Evolutionary conservation across 2,113 vertebrate species (phyloP).

Genomic region (Blennius ocellaris): DNA sequence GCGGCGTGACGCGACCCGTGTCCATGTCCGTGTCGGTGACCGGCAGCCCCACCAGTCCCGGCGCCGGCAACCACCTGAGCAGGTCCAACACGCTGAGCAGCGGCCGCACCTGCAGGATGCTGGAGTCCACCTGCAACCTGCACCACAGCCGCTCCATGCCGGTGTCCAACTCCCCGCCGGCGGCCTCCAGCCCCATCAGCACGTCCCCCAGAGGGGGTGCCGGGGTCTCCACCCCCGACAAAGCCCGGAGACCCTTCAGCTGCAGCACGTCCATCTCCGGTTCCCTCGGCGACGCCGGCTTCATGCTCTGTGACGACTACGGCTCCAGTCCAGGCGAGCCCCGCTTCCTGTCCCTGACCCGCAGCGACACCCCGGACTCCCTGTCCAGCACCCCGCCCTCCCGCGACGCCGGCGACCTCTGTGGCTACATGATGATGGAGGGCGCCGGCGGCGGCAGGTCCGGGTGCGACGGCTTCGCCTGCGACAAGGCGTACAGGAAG

Average conservation of each 20-base stretch:
- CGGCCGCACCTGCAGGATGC: constrained; percentile 76
- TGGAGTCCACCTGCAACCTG: constrained; percentile 79
- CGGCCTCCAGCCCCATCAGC: constrained; percentile 88
- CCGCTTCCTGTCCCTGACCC: constrained; percentile 83
- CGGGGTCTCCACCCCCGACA: constrained; percentile 85
- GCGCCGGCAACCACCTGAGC: constrained; percentile 82
- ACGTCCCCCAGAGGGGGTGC: constrained; percentile 88
- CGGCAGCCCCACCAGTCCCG: constrained; percentile 88
- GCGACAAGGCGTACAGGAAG: constrained; percentile 89
- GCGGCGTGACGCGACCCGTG: constrained; percentile 79
- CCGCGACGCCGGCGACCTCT: constrained; percentile 84
- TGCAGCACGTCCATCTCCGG: constrained; percentile 92
- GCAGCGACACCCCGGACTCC: constrained; percentile 93
- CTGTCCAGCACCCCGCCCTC: constrained; percentile 88
- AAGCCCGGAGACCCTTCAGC: constrained; percentile 88
- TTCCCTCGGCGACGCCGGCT: constrained; percentile 92
- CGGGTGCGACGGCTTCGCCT: constrained; percentile 60
- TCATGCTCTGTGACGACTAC: constrained; percentile 93
- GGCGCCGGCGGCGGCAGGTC: constrained; percentile 69
- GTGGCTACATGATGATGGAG: constrained; percentile 93
- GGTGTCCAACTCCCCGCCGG: constrained; percentile 87
- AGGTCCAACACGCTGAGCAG: constrained; percentile 85
- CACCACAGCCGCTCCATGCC: constrained; percentile 92
- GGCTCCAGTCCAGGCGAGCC: constrained; percentile 91
- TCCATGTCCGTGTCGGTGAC: constrained; percentile 81